Evolutionary conservation across 2,888 invertebrate species (phyloP).

Genomic region (Cetonia aurata): DNA sequence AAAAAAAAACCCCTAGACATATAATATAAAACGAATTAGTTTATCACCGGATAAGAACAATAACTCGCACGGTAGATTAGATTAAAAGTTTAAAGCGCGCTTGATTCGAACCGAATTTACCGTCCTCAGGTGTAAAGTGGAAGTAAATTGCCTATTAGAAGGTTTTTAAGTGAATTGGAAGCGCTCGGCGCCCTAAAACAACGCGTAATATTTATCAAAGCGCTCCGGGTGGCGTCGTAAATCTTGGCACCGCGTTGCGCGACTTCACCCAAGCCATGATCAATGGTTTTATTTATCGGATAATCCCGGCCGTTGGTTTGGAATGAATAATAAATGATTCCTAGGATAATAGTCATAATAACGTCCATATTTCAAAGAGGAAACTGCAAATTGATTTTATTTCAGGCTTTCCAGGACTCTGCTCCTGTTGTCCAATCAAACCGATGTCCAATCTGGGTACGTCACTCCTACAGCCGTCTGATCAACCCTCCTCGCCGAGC

Average conservation of each 20-base stretch:
- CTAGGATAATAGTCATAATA: too few relatives aligned
- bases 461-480: slow-evolving; percentile 57
- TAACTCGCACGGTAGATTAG: slow-evolving; percentile 41
- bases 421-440: slow-evolving; percentile 84
- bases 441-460: slow-evolving; percentile 65
- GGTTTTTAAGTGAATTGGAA: slow-evolving; percentile 58
- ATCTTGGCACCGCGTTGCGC: not conserved
- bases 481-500: slow-evolving; percentile 52
- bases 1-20: too few relatives aligned
- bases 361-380: too few relatives aligned
- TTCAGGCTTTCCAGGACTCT: slow-evolving; percentile 81
- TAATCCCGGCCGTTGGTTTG: not conserved
- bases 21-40: slow-evolving; percentile 20
- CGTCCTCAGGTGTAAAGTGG: slow-evolving; percentile 63
- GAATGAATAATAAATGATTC: too few relatives aligned
- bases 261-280: slow-evolving; percentile 7
- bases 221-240: slow-evolving; percentile 3
- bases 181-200: not conserved
- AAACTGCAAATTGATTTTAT: too few relatives aligned
- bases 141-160: slow-evolving; percentile 60
- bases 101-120: slow-evolving; percentile 45
- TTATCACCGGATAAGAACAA: slow-evolving; percentile 36
- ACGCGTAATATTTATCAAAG: not conserved
- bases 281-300: slow-evolving; percentile 34
- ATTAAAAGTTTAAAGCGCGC: slow-evolving; percentile 44